Percentiles rank a stretch among this genome's conserved stretches.
Conservation (phyloP, 2,113 vertebrate species). For the Malurus alboscapulatus region DNA sequence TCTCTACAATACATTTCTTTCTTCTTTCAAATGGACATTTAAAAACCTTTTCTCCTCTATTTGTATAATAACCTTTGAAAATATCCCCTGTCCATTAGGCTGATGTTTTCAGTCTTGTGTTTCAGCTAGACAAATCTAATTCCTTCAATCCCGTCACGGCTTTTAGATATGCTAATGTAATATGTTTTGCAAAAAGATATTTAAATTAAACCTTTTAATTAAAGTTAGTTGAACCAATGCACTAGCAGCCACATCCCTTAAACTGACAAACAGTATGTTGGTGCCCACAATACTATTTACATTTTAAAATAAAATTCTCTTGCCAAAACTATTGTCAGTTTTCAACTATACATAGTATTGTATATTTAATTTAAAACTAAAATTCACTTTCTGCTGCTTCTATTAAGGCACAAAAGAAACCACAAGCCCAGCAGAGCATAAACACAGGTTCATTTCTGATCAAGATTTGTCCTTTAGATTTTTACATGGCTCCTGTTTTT, state of each 20-base stretch:
- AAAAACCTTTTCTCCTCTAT: background rate
- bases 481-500: background rate
- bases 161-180: constrained; percentile 25
- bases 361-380: background rate
- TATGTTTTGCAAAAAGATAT: constrained; percentile 1
- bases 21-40: background rate
- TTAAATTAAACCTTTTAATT: constrained; percentile 32
- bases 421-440: background rate
- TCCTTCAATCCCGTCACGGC: background rate
- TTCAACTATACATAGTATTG: background rate
- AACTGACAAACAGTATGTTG: background rate
- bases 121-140: constrained; percentile 9
- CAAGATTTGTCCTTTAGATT: background rate
- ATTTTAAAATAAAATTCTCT: background rate
- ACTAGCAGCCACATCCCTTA: background rate
- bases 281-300: background rate
- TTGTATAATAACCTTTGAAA: background rate
- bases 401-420: background rate
- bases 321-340: background rate
- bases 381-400: background rate
- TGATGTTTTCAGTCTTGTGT: background rate
- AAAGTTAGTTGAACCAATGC: background rate
- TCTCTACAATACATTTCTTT: background rate
- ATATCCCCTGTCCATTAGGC: background rate
- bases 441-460: background rate